Evolutionary conservation across 1,140 invertebrate genomes (phyloP), one percentile per base, ranked within the genome.

Genomic region (Charaxes varanes): DNA sequence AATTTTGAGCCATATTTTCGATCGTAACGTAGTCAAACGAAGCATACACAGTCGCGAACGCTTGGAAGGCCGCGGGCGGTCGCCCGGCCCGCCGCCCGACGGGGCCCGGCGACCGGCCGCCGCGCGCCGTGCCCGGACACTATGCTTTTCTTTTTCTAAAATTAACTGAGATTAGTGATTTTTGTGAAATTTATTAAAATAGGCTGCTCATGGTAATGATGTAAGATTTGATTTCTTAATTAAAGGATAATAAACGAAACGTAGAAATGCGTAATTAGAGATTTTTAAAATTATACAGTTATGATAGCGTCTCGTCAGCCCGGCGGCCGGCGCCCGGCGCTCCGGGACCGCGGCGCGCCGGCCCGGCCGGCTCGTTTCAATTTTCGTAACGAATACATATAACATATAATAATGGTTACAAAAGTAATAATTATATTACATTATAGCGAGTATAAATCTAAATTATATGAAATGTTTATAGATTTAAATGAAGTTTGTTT

Each of bases 391-490:
- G 66, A 80, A 77, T 77, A 80, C 74, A 79, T 80, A 77, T 80
- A 77, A 79, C 74, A 79, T 79, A 79, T 79, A 65, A 76, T 80
- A 80, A 80, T 77, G 76, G 76, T 78, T 80, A 78, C 69, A 73
- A 68, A 77, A 79, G 70, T 79, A 79, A 82, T 79, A 45, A 45
- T 45, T 45, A 73, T 82, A 82, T 82, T 77, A 82, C 77, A 82
- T 82, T 79, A 82, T 82, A 82, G 78, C 66, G 62, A 73, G 60
- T 77, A 80, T 82, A 77, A 81, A 82, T 77, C 68, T 82, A 82
- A 82, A 82, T 82, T 82, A 79, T 82, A 82, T 82, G 70, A 79
- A 79, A 79, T 82, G 74, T 82, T 82, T 82, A 82, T 82, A 82
- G 74, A 82, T 78, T 78, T 78, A 79, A 80, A 43, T 67, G 62